Evolutionary conservation across 2,888 invertebrate genomes (phyloP), one percentile per base, ranked within the genome.

Genomic region (Drosophila siamana): DNA sequence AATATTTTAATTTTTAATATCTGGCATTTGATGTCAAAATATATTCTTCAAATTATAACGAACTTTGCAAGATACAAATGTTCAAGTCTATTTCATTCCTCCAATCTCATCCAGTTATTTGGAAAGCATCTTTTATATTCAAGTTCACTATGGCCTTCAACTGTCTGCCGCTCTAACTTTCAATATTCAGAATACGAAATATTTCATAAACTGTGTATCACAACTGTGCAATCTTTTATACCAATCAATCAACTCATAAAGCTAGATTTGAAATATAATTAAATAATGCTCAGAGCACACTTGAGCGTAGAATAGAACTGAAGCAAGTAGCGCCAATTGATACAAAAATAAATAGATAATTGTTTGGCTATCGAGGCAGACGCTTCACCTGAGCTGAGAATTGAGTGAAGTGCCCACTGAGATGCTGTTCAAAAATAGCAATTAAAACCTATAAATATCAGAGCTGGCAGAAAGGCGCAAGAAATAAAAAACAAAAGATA

Each of bases 391-490:
- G 26, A 48, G 40, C 26, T 38, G 36, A 26, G 46, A 36, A 15
- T n/a, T 30, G 15, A 33, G 33, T 70, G 13, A 40, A 70, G 69
- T 69, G 54, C 43, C 36, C 26, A 43, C 56, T 64, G 65, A 64
- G 81, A 70, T 66, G 71, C 65, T 65, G 51, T 61, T 74, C 65
- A 61, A 69, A 81, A 85, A 85, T 85, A 82, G 74, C 80, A 80
- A 80, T 82, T 82, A 80, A 66, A 65, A 51, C 46, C 80, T 81
- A 82, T 72, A 77, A 85, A 85, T 82, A 81, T 48, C 46, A 47
- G 28, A 4, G 28, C 4, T 33, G 13, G 22, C 44, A 48, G 51
- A 40, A 28, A n/a, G n/a, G n/a, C n/a, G n/a, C n/a, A n/a, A n/a
- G n/a, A n/a, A n/a, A n/a, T 41, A n/a, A 52, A 43, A 69, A 44